Conservation (phyloP, 1,140 invertebrate genomes). For the Thaumatotibia leucotreta region DNA sequence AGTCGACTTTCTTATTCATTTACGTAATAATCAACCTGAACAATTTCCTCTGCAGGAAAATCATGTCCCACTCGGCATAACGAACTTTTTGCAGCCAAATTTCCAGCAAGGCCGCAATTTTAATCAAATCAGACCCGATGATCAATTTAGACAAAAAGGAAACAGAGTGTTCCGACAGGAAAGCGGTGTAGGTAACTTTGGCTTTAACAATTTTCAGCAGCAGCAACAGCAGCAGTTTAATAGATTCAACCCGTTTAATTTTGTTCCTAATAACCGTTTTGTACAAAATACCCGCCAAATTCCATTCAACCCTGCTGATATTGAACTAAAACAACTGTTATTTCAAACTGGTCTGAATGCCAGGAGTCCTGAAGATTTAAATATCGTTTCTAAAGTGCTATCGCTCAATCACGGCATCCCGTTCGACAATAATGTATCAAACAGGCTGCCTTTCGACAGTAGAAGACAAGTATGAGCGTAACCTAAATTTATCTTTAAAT, state of each 20-base stretch:
- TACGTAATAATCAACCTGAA: constrained; percentile 66
- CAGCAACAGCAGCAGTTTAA: constrained; percentile 50
- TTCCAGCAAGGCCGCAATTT: constrained; percentile 45
- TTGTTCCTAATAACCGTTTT: constrained; percentile 37
- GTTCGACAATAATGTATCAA: constrained; percentile 47
- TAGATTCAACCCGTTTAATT: constrained; percentile 40
- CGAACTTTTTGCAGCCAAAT: constrained; percentile 57
- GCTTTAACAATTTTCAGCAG: constrained; percentile 62
- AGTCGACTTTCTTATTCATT: constrained; percentile 69
- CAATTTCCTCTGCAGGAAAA: constrained; percentile 67
- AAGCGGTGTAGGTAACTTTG: constrained; percentile 76
- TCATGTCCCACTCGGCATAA: constrained; percentile 71
- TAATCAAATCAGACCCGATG: constrained; percentile 46
- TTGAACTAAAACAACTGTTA: constrained; percentile 80
- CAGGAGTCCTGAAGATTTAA: constrained; percentile 82
- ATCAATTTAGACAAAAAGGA: constrained; percentile 42
- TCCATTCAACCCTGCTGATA: constrained; percentile 72
- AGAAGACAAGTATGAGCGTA: constrained; percentile 46
- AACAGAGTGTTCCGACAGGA: constrained; percentile 71
- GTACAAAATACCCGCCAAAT: constrained; percentile 43
- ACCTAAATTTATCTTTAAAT: background rate
- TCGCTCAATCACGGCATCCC: constrained; percentile 82
- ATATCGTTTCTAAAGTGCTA: constrained; percentile 87
- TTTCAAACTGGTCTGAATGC: constrained; percentile 80
- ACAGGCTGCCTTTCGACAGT: constrained; percentile 54